Percentiles rank a stretch among this genome's conserved stretches.
phyloP scores from a whole-genome alignment of 2,888 invertebrate species.

The Craniophora ligustri region DNA sequence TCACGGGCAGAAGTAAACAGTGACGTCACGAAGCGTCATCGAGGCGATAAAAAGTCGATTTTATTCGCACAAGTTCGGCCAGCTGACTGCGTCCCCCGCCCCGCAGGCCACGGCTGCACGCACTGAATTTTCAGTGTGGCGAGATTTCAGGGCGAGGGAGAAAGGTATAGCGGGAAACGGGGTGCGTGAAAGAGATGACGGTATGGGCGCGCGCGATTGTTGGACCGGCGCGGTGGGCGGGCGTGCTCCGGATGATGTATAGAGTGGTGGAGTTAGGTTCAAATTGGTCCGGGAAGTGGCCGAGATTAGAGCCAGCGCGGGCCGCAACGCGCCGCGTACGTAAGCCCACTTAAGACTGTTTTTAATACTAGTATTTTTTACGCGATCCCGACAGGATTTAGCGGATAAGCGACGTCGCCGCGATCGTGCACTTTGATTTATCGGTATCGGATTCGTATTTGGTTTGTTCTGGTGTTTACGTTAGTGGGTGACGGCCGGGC shows the following conservation, averaged over 20 bases:
- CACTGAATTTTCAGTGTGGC: slow-evolving; percentile 81
- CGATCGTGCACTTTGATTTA: slow-evolving; percentile 88
- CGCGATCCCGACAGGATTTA: slow-evolving; percentile 89
- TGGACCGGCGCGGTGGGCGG: slow-evolving; percentile 84
- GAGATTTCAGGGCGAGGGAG: slow-evolving; percentile 80
- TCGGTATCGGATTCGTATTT: slow-evolving; percentile 84
- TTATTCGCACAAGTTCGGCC: slow-evolving; percentile 88
- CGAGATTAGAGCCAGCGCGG: slow-evolving; percentile 91
- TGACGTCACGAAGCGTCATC: slow-evolving; percentile 88
- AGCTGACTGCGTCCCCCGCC: slow-evolving; percentile 83
- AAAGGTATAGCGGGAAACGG: slow-evolving; percentile 49
- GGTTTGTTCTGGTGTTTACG: slow-evolving; percentile 86
- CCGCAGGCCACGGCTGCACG: slow-evolving; percentile 68
- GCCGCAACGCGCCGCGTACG: slow-evolving; percentile 90
- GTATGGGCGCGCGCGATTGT: slow-evolving; percentile 67
- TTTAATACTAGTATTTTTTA: slow-evolving; percentile 92
- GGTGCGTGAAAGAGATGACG: slow-evolving; percentile 68
- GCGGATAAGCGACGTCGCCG: slow-evolving; percentile 86
- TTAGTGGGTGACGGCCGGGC: slow-evolving; percentile 85
- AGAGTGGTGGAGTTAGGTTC: slow-evolving; percentile 92
- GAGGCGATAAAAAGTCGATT: slow-evolving; percentile 88
- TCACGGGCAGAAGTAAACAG: slow-evolving; percentile 82
- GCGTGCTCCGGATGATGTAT: slow-evolving; percentile 90
- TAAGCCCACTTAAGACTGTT: slow-evolving; percentile 92
- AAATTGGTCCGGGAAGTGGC: slow-evolving; percentile 93